These are phyloP conservation scores for Nesogale talazaci DNA, from an alignment of 2,113 vertebrate genomes.

Conservation along the genomic window DNA sequence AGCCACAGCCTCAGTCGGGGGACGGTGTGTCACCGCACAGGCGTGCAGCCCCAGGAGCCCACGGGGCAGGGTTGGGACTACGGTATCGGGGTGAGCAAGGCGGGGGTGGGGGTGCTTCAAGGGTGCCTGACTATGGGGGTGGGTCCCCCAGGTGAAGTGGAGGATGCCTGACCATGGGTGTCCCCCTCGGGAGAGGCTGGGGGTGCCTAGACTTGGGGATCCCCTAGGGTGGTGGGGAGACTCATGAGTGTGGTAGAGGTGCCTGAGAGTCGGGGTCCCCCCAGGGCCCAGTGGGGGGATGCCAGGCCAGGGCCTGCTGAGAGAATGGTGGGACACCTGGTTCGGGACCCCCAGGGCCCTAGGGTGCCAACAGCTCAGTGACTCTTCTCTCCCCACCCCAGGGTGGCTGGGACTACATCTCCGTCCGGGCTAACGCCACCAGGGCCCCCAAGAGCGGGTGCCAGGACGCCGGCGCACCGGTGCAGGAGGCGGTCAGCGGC, in stretches of 20 bases:
- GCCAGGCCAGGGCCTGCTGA: neutral
- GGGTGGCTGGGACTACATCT: conserved; percentile 98
- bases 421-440: conserved; percentile 91
- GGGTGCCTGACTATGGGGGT: neutral
- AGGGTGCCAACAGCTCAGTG: neutral
- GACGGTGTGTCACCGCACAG: conserved; percentile 93
- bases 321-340: neutral
- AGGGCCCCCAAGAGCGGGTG: conserved; percentile 78
- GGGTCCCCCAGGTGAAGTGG: too few relatives aligned
- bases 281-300: neutral
- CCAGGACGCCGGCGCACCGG: neutral
- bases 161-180: neutral
- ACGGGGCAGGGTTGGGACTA: conserved; percentile 96
- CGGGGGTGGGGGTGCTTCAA: too few relatives aligned
- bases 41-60: conserved; percentile 91
- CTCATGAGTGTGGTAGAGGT: neutral
- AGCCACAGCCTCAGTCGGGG: conserved; percentile 96
- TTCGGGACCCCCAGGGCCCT: rapidly evolving
- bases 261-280: neutral
- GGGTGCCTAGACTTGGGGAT: neutral
- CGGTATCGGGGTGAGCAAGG: conserved; percentile 94
- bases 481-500: conserved; percentile 78
- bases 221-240: neutral
- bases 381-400: conserved; percentile 72
- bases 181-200: neutral